Evolutionary conservation across 2,797 vertebrate genomes (phyloP).

Genomic region (Nasua narica): DNA sequence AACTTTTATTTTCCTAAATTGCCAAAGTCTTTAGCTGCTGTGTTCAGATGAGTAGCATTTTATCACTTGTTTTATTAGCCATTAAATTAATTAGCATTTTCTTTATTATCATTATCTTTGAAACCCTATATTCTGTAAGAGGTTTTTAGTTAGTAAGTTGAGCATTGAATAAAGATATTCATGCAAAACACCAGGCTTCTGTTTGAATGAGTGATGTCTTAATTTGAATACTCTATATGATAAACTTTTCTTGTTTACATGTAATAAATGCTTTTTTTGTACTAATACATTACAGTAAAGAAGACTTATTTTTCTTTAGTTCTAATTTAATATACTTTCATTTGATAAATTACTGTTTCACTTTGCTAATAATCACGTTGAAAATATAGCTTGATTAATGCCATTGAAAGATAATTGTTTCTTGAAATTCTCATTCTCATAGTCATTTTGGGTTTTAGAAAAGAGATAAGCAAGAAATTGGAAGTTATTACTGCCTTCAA

Average conservation of each 20-base stretch:
- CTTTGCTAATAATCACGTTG: not conserved
- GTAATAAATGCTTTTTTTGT: not conserved
- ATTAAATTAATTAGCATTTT: not conserved
- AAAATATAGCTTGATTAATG: not conserved
- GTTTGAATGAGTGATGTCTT: not conserved
- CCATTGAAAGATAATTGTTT: not conserved
- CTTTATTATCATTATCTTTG: not conserved
- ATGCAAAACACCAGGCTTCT: not conserved
- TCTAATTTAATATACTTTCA: not conserved
- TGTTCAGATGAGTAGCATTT: not conserved
- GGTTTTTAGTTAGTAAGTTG: not conserved
- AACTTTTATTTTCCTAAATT: not conserved
- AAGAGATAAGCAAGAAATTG: not conserved
- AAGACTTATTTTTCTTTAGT: not conserved
- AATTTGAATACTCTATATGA: not conserved
- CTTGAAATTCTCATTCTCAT: not conserved
- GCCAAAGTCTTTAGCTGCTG: not conserved
- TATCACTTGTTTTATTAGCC: not conserved
- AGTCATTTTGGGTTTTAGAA: conserved; percentile 10
- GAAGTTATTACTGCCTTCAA: not conserved
- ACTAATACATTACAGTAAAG: not conserved
- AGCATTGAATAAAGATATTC: not conserved
- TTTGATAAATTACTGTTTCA: not conserved
- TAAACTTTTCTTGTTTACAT: not conserved
- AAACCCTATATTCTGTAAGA: not conserved